Percentiles rank a stretch among this genome's conserved stretches.
These are phyloP conservation scores for Neostethus bicornis DNA, from an alignment of 2,797 vertebrate species.

Conservation along the genomic window DNA sequence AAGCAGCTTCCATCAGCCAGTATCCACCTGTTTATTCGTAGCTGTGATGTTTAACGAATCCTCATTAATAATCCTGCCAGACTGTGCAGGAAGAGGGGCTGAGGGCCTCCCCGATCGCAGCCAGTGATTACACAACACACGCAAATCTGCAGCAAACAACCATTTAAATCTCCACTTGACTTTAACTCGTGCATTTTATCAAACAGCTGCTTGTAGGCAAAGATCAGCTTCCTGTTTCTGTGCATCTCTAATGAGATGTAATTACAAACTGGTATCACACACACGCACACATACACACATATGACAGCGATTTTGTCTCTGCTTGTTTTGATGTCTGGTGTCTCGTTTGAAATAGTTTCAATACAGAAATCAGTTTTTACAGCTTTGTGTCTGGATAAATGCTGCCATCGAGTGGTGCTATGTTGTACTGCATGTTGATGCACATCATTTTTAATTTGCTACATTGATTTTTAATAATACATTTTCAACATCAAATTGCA, in stretches of 20 bases:
- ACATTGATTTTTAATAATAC: no score
- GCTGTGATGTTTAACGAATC: not conserved
- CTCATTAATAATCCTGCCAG: conserved; percentile 19
- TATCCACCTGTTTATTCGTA: conserved; percentile 12
- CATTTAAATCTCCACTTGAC: conserved; percentile 61
- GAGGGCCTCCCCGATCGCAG: not conserved
- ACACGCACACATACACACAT: conserved; percentile 21
- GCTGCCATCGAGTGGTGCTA: conserved; percentile 65
- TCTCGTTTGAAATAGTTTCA: conserved; percentile 46
- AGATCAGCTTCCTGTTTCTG: conserved; percentile 56
- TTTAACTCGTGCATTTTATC: conserved; percentile 47
- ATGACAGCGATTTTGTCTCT: conserved; percentile 33
- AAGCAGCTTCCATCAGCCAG: not conserved
- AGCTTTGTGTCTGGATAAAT: conserved; percentile 27
- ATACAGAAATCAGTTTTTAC: conserved; percentile 25
- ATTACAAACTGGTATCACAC: conserved; percentile 48
- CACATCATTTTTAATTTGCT: no score
- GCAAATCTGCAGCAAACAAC: conserved; percentile 14
- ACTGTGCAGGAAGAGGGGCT: not conserved
- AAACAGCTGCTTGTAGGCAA: conserved; percentile 60
- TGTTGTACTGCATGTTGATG: not conserved
- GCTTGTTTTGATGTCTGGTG: conserved; percentile 53
- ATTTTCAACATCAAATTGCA: no score
- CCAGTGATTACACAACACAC: not conserved
- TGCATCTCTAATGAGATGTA: conserved; percentile 49